Base-by-base conservation (phyloP, 2,888 invertebrate genomes). In the Gisinianus flammeolus region DNA sequence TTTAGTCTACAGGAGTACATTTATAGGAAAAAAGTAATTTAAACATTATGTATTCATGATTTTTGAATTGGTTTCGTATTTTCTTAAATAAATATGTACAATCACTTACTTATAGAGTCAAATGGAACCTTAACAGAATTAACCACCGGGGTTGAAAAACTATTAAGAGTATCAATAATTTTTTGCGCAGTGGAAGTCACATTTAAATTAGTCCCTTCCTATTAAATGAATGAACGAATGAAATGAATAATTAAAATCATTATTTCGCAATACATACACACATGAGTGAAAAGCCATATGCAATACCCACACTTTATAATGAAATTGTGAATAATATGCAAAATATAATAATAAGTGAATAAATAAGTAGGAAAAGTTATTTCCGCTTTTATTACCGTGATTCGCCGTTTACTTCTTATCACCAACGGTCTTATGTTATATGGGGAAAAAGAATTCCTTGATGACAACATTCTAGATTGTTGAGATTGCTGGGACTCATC, bases 141-240 rank as follows among this genome's bases (percentile, higher is more conserved):
- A 62, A 77, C 77, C 58, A 77, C 77, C n/a, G 77, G 77, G 33
- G 77, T 71, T 10, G 77, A 56, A 16, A 70, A 35, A 62, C 44
- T 33, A 33, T 77, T 70, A 10, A 77, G 54, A 8, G 77, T 70
- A 64, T 58, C 64, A 31, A 77, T 77, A 16, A 77, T 77, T 64
- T 69, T 58, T 64, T 62, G 62, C n/a, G 77, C 77, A 19, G 77
- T 71, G 16, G 77, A 71, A 10, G 77, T 77, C 66, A 71, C 71
- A 28, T 70, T 62, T 24, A 66, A 28, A 26, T n/a, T 71, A 19
- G 77, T 44, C 22, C 70, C 77, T 70, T 66, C 58, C 77, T 77
- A 62, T 10, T 30, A 62, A 73, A 24, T 44, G 12, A 69, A 64
- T 24, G 2, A 71, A 12, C 71, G 24, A 54, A n/a, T 6, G 10